These are phyloP conservation scores for Automeris io DNA, from an alignment of 2,888 invertebrate genomes.

Conservation along the genomic window DNA sequence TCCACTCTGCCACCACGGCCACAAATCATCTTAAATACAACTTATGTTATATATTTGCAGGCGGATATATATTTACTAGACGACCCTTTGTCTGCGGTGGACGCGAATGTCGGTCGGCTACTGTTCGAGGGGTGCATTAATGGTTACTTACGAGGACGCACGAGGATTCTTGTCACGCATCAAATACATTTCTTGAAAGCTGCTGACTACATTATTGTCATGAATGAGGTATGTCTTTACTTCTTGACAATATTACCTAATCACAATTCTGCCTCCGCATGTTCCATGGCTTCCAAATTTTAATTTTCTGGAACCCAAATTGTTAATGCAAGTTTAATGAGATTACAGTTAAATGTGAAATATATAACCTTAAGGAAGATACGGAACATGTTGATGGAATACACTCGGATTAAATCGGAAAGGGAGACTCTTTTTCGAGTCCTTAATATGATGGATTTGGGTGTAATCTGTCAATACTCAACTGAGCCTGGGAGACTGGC, in stretches of 20 bases:
- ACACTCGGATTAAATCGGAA: too few relatives aligned
- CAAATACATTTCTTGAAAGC: conserved; percentile 88
- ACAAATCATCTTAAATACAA: conserved; percentile 4
- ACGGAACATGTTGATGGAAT: too few relatives aligned
- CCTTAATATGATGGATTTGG: too few relatives aligned
- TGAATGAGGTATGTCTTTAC: conserved; percentile 57
- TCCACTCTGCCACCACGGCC: too few relatives aligned
- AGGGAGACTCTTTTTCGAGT: too few relatives aligned
- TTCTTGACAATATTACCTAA: not conserved
- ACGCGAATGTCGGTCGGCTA: conserved; percentile 86
- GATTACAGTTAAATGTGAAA: too few relatives aligned
- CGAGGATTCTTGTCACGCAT: conserved; percentile 89
- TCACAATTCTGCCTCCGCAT: not conserved
- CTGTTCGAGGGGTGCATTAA: conserved; percentile 87
- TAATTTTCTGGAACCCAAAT: too few relatives aligned
- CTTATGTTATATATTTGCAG: conserved; percentile 34
- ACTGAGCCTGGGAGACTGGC: too few relatives aligned
- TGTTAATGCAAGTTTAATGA: too few relatives aligned
- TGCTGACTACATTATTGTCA: conserved; percentile 80
- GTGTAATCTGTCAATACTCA: too few relatives aligned
- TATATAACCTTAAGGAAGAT: too few relatives aligned
- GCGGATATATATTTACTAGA: conserved; percentile 89
- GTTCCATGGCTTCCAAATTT: too few relatives aligned
- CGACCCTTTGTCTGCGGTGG: conserved; percentile 92
- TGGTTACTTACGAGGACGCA: conserved; percentile 80